Evolutionary conservation across 37 sponge, comb jelly and placozoan species (phyloP).

Genomic region (Ephydatia muelleri): DNA sequence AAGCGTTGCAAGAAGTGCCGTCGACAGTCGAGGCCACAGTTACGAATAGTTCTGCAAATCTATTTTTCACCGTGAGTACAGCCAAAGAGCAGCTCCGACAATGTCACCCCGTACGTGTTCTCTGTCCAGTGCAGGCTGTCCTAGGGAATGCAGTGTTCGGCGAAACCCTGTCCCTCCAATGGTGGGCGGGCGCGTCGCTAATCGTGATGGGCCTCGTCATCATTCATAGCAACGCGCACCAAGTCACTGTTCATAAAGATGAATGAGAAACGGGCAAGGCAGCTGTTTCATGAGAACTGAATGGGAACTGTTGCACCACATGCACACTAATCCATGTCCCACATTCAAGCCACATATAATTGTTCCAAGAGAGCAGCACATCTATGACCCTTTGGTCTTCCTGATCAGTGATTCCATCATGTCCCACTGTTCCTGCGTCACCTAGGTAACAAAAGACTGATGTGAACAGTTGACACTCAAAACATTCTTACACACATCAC

Average conservation of each 20-base stretch:
- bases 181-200: constrained; percentile 82
- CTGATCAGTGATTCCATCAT: constrained; percentile 76
- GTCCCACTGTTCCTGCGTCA: constrained; percentile 85
- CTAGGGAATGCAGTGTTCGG: constrained; percentile 72
- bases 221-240: constrained; percentile 30
- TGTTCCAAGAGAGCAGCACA: not conserved
- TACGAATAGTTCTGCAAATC: constrained; percentile 63
- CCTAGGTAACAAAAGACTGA: constrained; percentile 19
- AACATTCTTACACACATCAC: not conserved
- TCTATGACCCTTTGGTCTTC: constrained; percentile 76
- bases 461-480: not conserved
- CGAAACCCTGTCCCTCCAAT: constrained; percentile 58
- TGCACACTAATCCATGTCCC: not conserved
- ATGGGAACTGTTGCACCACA: not conserved
- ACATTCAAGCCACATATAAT: not conserved
- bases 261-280: not conserved
- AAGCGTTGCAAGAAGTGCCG: constrained; percentile 47
- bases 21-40: constrained; percentile 75
- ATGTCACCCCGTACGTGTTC: too few species aligned
- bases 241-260: not conserved
- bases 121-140: constrained; percentile 52
- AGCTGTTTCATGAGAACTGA: not conserved
- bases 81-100: not conserved
- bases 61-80: constrained; percentile 61
- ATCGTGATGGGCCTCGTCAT: constrained; percentile 64